Percentiles rank a stretch among this genome's conserved stretches.
phyloP scores from a whole-genome alignment of 1,140 invertebrate species.

The Euschistus heros region DNA sequence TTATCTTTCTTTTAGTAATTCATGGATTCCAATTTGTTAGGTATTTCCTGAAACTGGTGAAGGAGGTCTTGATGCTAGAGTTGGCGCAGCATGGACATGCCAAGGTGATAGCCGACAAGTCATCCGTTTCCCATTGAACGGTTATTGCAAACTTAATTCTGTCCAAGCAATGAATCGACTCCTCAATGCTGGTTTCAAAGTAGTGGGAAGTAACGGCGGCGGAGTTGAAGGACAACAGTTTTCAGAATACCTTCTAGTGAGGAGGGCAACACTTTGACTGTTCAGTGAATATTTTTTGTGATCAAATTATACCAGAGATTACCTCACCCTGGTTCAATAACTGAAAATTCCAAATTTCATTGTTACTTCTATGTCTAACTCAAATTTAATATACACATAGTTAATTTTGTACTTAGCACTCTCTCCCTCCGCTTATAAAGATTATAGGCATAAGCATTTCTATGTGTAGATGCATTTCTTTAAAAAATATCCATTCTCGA shows the following conservation, averaged over 20 bases:
- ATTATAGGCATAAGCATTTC: too few species aligned
- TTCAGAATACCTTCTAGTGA: constrained; percentile 79
- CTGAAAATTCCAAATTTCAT: too few species aligned
- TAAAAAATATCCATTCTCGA: too few species aligned
- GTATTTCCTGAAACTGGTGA: constrained; percentile 81
- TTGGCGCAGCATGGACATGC: constrained; percentile 67
- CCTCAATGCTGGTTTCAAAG: constrained; percentile 69
- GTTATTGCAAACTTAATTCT: constrained; percentile 85
- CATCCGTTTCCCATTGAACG: constrained; percentile 81
- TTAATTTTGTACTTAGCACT: too few species aligned
- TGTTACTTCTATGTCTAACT: too few species aligned
- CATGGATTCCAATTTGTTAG: constrained; percentile 22
- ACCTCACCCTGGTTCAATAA: too few species aligned
- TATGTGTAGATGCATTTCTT: too few species aligned
- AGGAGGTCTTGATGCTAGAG: constrained; percentile 68
- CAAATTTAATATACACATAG: too few species aligned
- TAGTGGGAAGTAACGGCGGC: constrained; percentile 75
- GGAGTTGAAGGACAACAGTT: constrained; percentile 87
- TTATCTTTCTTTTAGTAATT: neutral
- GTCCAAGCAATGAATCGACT: constrained; percentile 79
- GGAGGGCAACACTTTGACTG: constrained; percentile 31
- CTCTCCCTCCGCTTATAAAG: too few species aligned
- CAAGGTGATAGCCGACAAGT: constrained; percentile 73
- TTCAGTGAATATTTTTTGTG: neutral
- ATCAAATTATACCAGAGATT: too few species aligned